These are phyloP conservation scores for Trichonephila inaurata DNA, from an alignment of 1,140 invertebrate species.

Conservation along the genomic window DNA sequence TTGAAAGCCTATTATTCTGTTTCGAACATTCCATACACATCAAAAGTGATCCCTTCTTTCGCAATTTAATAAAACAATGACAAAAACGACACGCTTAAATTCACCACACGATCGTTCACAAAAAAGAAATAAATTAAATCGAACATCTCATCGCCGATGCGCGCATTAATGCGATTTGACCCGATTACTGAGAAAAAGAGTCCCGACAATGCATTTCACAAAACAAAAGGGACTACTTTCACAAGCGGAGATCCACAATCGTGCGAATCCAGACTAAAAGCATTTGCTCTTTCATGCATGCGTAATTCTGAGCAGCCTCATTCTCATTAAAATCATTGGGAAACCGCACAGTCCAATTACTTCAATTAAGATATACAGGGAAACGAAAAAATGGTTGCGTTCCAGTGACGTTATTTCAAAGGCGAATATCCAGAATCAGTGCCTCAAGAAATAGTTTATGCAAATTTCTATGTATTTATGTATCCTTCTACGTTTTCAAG, in stretches of 20 bases:
- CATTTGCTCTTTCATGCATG: background rate
- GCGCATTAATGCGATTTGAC: background rate
- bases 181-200: background rate
- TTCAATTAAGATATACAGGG: too few relatives aligned
- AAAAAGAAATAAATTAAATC: background rate
- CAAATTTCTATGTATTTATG: too few relatives aligned
- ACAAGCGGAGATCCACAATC: background rate
- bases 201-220: background rate
- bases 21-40: too few relatives aligned
- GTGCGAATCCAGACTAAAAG: background rate
- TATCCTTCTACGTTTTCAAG: too few relatives aligned
- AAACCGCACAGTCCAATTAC: background rate
- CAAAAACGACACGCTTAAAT: background rate
- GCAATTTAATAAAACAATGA: background rate
- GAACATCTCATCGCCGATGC: background rate
- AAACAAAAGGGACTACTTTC: slow-evolving; percentile 11
- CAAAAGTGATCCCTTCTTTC: too few relatives aligned
- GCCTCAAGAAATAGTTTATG: too few relatives aligned
- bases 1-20: too few relatives aligned
- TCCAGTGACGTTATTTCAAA: too few relatives aligned
- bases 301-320: background rate
- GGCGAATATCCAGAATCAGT: too few relatives aligned
- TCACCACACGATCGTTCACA: background rate
- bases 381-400: too few relatives aligned
- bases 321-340: background rate